Evolutionary conservation across 1,140 invertebrate genomes (phyloP), one percentile per base, ranked within the genome.

Genomic region (Drosophila pandora): DNA sequence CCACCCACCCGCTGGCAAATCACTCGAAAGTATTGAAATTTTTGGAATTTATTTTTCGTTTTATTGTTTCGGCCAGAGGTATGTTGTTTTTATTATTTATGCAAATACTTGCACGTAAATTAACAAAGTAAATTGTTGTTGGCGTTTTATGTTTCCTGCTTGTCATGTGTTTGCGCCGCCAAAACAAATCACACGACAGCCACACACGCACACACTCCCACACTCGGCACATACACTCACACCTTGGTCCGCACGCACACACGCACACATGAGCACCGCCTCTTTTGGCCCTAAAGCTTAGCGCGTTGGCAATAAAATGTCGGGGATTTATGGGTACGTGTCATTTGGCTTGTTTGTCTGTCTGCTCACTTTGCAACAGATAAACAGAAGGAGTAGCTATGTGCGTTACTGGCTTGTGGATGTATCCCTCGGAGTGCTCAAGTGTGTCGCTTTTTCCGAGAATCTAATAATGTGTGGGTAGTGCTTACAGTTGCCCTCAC

Each of bases 91-190:
- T 74, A 55, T 63, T 73, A 87, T 82, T 88, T 87, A 85, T 85
- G 82, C 70, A 85, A 85, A 85, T 85, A 72, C 61, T 59, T 70
- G 48, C 62, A 67, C 78, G 78, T 87, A 85, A 85, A 85, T 82
- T 78, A 85, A 81, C 74, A 78, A 85, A 78, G 74, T 87, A 87
- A 87, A 87, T 85, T 87, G 62, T 78, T 78, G 47, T 84, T 76
- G 62, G 60, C 67, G 72, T 79, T 73, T 85, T 80, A 79, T 73
- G 64, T 85, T 76, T 77, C 63, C 67, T 55, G 73, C 67, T 74
- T 74, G 68, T 43, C 47, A 59, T 87, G 69, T 85, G 82, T 79
- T 87, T 87, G 78, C 60, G 23, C 64, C 58, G 52, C 48, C 75
- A 78, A 87, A 87, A 82, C 83, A 88, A 87, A 87, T 87, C 82